These are phyloP conservation scores for Piprites chloris DNA, from an alignment of 2,113 vertebrate genomes.

Conservation along the genomic window DNA sequence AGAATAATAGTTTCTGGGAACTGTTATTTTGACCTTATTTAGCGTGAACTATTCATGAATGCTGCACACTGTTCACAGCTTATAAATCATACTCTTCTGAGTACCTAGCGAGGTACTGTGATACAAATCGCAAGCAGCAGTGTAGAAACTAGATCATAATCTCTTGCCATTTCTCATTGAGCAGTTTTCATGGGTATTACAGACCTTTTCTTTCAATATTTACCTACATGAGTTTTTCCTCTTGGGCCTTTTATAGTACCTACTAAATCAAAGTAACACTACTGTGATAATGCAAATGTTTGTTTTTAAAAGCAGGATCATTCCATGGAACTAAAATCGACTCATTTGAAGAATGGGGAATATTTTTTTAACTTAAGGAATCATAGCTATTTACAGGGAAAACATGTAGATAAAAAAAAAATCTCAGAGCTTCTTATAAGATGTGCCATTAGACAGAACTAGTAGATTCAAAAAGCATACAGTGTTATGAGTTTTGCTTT, in stretches of 20 bases:
- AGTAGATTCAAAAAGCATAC: neutral
- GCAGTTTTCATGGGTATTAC: neutral
- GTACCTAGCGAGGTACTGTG: neutral
- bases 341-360: neutral
- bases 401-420: neutral
- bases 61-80: neutral
- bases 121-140: neutral
- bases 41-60: neutral
- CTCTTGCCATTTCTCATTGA: neutral
- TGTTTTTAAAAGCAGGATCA: neutral
- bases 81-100: neutral
- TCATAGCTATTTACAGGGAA: neutral
- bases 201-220: neutral
- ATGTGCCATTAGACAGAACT: neutral
- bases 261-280: neutral
- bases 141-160: neutral
- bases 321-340: neutral
- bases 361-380: neutral
- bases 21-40: neutral
- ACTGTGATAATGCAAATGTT: neutral
- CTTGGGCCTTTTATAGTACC: neutral
- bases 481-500: neutral
- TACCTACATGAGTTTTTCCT: neutral
- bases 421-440: neutral
- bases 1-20: neutral